Base-by-base conservation (phyloP, 2,888 invertebrate species). In the Metalampra italica region DNA sequence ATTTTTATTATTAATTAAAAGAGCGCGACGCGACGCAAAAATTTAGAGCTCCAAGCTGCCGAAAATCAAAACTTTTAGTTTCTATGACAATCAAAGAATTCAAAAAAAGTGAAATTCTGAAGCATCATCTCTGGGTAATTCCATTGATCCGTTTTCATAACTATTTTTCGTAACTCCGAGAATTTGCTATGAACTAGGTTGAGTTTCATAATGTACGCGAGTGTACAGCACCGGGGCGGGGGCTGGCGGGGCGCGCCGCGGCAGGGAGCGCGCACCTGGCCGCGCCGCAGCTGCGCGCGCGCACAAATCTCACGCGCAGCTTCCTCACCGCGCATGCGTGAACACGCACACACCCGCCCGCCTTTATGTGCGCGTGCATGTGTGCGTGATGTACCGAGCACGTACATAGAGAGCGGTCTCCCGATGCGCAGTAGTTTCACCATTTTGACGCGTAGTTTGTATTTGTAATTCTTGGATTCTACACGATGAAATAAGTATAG, bases 271-370 rank as follows among this genome's bases (percentile, higher is more conserved):
- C 78, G 86, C 85, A 78, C 88, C 88, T 88, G 87, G 87, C 88
- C 87, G 68, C 76, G 75, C 69, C 85, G 87, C 88, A 86, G 87
- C 87, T 86, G 87, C 87, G 84, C 75, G 71, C 75, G 71, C 76
- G 74, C 77, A 71, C 78, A 78, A 80, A 87, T 89, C 89, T 88
- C 89, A 86, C 86, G 87, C 86, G 86, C 88, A 86, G 87, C 88
- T 85, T 87, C 88, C 87, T 84, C 73, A 68, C 71, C 68, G 77
- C 82, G 82, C 81, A 80, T 79, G 82, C 82, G 79, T 78, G 74
- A 66, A 71, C 76, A 70, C 68, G 62, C 72, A 61, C 72, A 62
- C 66, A 71, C 65, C 64, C 57, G 55, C 54, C 55, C 45, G 49
- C 44, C 53, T 45, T 36, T 46, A 54, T 51, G 47, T 53, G 47